Evolutionary conservation across 2,888 invertebrate genomes (phyloP), one percentile per base, ranked within the genome.

Genomic region (Standfussiana lucernea): DNA sequence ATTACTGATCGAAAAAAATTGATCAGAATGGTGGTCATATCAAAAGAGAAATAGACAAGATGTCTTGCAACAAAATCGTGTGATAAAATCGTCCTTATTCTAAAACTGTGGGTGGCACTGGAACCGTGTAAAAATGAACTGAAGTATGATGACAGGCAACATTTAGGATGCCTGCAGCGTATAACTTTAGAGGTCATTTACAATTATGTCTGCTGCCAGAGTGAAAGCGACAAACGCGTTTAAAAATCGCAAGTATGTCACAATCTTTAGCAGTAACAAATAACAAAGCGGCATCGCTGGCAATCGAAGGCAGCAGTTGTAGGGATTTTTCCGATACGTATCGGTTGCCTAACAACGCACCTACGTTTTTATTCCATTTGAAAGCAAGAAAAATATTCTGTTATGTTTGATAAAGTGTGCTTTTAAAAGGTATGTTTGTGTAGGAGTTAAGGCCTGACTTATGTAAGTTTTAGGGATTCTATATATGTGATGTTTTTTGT

Each of bases 261-360:
- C 4, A n/a, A 32, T 8, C 61, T 32, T 62, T 53, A 40, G 8
- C 4, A 53, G 32, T 35, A 8, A n/a, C 32, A 72, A 65, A 61
- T 35, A 79, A 67, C 64, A 79, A 79, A 45, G 61, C 62, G n/a
- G 28, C 1, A n/a, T 68, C n/a, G 15, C 28, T 72, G 3, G 2
- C 40, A 42, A 50, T n/a, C 37, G 40, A 15, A 68, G 40, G 21
- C 28, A 59, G 56, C 62, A 56, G 21, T 53, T 35, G 42, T 24
- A 59, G 6, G 75, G 59, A 65, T 59, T 80, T 68, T 80, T 68
- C 68, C 75, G 21, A 80, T 80, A 65, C 68, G 59, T 69, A 28
- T 42, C 42, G 28, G 75, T 59, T 75, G 75, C 80, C 32, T 79
- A 50, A 69, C 75, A 79, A 79, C 75, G 15, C 56, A 8, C 50